Evolutionary conservation across 2,888 invertebrate genomes (phyloP).

Genomic region (Xestia ashworthii): DNA sequence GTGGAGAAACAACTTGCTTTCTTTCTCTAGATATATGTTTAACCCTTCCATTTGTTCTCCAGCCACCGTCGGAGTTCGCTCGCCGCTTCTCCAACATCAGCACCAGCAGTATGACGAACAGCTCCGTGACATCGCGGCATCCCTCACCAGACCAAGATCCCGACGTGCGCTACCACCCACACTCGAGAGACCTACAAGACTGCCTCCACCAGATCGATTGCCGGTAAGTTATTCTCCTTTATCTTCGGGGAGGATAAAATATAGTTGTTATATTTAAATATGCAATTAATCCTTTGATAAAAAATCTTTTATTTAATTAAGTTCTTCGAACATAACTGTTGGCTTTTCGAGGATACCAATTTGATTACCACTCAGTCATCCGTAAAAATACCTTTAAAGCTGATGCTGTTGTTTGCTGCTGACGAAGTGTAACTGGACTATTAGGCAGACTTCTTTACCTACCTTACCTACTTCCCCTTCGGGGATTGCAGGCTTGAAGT

Average conservation of each 20-base stretch:
- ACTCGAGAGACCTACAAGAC: constrained; percentile 90
- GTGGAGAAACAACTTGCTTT: background rate
- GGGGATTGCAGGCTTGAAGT: background rate
- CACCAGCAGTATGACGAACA: constrained; percentile 92
- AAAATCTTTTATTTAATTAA: background rate
- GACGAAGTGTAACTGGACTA: no score
- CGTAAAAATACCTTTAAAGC: background rate
- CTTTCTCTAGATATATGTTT: background rate
- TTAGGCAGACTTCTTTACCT: background rate
- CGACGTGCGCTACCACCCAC: constrained; percentile 89
- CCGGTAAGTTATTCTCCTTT: constrained; percentile 75
- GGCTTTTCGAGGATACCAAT: background rate
- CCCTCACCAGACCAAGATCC: constrained; percentile 93
- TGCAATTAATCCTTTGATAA: background rate
- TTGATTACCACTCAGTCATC: background rate
- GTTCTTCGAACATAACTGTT: background rate
- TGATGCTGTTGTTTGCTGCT: background rate
- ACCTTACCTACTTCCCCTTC: background rate
- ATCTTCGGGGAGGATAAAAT: background rate
- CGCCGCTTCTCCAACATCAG: constrained; percentile 87
- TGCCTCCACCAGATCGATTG: constrained; percentile 85
- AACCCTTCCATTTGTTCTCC: constrained; percentile 14
- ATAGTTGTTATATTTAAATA: background rate
- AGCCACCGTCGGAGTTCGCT: constrained; percentile 79
- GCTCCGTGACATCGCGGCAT: constrained; percentile 95